Percentiles rank a stretch among this genome's conserved stretches.
These are phyloP conservation scores for Catamblyrhynchus diadema DNA, from an alignment of 2,797 vertebrate genomes.

Conservation along the genomic window DNA sequence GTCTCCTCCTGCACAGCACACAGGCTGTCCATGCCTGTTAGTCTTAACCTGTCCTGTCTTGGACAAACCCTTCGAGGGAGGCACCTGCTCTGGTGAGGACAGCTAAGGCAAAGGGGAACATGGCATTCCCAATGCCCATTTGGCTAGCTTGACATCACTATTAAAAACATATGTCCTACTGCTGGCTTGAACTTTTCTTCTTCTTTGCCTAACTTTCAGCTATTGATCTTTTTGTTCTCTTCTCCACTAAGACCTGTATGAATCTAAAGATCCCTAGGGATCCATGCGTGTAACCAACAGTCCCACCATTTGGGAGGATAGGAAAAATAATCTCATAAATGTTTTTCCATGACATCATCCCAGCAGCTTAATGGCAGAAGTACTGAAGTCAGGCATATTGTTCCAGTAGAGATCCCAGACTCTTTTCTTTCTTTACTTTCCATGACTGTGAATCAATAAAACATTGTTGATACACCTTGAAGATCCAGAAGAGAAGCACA, in stretches of 20 bases:
- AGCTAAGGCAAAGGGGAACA: not conserved
- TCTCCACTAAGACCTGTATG: not conserved
- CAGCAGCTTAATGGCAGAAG: not conserved
- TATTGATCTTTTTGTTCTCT: not conserved
- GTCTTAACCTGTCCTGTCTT: not conserved
- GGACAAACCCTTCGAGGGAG: not conserved
- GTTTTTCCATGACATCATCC: not conserved
- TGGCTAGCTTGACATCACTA: not conserved
- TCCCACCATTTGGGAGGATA: not conserved
- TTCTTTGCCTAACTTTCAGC: not conserved
- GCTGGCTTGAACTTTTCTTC: not conserved
- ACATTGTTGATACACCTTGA: slow-evolving; percentile 41
- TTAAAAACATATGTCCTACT: not conserved
- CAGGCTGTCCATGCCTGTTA: not conserved
- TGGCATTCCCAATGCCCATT: not conserved
- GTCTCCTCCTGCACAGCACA: not conserved
- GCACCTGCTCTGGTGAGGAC: not conserved
- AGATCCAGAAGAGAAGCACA: slow-evolving; percentile 26
- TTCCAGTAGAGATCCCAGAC: not conserved
- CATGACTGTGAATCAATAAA: slow-evolving; percentile 39
- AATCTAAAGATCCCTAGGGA: not conserved
- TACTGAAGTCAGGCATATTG: not conserved
- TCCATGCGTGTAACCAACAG: not conserved
- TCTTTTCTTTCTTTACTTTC: slow-evolving; percentile 44
- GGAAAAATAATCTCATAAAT: not conserved